Evolutionary conservation across 2,888 invertebrate species (phyloP).

Genomic region (Drosophila greeni): DNA sequence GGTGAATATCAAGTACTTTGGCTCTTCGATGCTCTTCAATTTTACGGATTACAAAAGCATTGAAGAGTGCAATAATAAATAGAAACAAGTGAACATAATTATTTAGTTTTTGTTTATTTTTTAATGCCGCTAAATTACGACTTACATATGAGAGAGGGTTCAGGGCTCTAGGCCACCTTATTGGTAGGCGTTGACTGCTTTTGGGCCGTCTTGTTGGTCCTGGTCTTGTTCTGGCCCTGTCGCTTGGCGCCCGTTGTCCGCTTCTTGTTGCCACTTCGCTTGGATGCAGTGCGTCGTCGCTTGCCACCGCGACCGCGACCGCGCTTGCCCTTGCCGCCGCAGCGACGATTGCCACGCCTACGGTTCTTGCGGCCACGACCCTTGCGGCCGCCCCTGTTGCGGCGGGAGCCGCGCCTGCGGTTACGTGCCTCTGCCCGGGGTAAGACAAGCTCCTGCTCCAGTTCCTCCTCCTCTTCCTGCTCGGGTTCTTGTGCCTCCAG

Average conservation of each 20-base stretch:
- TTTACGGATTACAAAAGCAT: too few relatives aligned
- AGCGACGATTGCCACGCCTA: conserved; percentile 25
- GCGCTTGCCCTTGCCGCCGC: conserved; percentile 14
- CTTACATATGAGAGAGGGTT: neutral
- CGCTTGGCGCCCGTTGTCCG: conserved; percentile 6
- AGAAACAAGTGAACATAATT: neutral
- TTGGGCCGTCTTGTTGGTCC: conserved; percentile 2
- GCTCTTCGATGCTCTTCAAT: too few relatives aligned
- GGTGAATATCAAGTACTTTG: too few relatives aligned
- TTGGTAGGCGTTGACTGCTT: conserved; percentile 15
- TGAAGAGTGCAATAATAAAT: neutral
- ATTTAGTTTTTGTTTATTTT: neutral
- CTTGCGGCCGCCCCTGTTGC: conserved; percentile 15
- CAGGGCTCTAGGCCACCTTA: conserved; percentile 5
- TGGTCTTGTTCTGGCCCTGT: conserved; percentile 8
- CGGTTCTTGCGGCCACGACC: conserved; percentile 29
- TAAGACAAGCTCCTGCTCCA: neutral
- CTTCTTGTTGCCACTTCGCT: conserved; percentile 33
- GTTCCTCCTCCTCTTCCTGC: conserved; percentile 2
- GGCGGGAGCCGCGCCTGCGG: conserved; percentile 18
- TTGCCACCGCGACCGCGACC: conserved; percentile 29
- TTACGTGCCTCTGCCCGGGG: conserved; percentile 1
- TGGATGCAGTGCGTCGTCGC: conserved; percentile 5
- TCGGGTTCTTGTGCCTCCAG: neutral
- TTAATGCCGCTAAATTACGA: conserved; percentile 1